Conservation (phyloP, 2,113 vertebrate species). For the Meriones unguiculatus region DNA sequence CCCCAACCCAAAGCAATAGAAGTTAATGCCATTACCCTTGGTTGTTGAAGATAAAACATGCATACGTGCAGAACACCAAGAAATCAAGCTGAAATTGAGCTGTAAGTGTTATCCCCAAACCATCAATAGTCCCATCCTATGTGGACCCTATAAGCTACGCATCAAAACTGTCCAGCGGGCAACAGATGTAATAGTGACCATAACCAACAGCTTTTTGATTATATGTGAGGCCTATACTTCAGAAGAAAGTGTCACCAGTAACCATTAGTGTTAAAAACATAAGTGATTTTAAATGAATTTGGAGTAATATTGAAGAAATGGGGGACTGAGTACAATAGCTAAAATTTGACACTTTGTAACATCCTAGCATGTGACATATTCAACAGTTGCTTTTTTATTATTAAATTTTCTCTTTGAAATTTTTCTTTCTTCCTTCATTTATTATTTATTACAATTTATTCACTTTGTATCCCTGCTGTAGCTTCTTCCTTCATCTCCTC, state of each 20-base stretch:
- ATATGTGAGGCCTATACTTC: not conserved
- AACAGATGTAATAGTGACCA: accelerated
- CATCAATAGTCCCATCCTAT: not conserved
- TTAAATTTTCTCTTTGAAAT: not conserved
- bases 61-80: not conserved
- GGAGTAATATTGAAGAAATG: not conserved
- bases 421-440: too few relatives aligned
- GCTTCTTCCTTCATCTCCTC: too few relatives aligned
- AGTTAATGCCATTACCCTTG: not conserved
- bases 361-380: not conserved
- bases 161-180: not conserved
- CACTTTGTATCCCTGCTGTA: too few relatives aligned
- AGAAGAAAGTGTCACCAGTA: not conserved
- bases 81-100: not conserved
- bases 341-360: not conserved
- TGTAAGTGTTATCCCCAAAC: not conserved
- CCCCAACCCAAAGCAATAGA: not conserved
- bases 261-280: not conserved
- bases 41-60: not conserved
- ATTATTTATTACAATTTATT: too few relatives aligned
- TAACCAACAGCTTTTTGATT: too few relatives aligned
- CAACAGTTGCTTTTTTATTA: not conserved
- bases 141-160: too few relatives aligned
- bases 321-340: not conserved
- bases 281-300: not conserved